Evolutionary conservation across 2,113 vertebrate species (phyloP).

Genomic region (Lepus americanus): DNA sequence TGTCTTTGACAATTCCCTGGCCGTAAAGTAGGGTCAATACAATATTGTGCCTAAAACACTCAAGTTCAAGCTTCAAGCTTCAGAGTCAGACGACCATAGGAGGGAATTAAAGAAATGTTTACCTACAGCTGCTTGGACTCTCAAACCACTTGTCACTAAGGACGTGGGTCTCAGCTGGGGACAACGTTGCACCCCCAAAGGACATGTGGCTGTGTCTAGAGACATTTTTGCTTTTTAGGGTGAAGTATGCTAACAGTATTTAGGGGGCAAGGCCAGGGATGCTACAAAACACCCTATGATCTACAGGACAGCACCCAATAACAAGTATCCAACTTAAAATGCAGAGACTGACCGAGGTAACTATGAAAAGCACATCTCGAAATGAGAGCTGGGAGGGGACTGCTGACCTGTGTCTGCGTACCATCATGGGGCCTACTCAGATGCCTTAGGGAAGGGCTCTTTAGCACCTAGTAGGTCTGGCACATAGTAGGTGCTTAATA

Average conservation of each 20-base stretch:
- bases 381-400: not conserved
- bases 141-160: not conserved
- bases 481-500: not conserved
- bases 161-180: not conserved
- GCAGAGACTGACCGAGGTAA: not conserved
- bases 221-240: not conserved
- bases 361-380: not conserved
- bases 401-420: not conserved
- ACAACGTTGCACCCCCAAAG: not conserved
- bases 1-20: not conserved
- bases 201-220: not conserved
- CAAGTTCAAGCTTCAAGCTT: not conserved
- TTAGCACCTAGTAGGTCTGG: not conserved
- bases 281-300: not conserved
- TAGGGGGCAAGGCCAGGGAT: not conserved
- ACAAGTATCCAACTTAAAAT: not conserved
- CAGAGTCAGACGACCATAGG: not conserved
- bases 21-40: not conserved
- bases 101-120: not conserved
- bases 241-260: not conserved
- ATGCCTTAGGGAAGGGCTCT: not conserved
- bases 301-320: not conserved
- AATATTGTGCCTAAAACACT: not conserved
- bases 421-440: not conserved
- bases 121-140: not conserved